Evolutionary conservation across 2,888 invertebrate species (phyloP).

Genomic region (Phlogophora meticulosa): DNA sequence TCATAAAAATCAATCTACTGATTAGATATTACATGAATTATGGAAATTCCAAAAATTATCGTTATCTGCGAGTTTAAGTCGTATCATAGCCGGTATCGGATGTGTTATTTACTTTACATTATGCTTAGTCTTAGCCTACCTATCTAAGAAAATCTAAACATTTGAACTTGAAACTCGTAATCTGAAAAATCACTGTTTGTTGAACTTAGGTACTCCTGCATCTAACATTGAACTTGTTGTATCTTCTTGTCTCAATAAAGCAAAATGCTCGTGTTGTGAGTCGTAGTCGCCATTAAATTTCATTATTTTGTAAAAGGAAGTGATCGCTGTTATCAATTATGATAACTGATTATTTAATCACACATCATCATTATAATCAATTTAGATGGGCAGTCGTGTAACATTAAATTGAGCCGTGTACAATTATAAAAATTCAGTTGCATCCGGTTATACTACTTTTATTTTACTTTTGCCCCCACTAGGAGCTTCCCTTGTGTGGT

Average conservation of each 20-base stretch:
- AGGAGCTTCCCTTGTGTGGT: too few relatives aligned
- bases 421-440: too few relatives aligned
- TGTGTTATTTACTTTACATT: not conserved
- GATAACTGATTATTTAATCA: not conserved
- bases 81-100: not conserved
- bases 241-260: not conserved
- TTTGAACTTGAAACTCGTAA: too few relatives aligned
- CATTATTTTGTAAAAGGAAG: not conserved
- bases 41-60: conserved; percentile 19
- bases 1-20: conserved; percentile 20
- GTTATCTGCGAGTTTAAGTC: not conserved
- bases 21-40: conserved; percentile 45
- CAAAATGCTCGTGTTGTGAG: not conserved
- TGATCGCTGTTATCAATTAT: not conserved
- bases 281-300: not conserved
- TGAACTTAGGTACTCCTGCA: too few relatives aligned
- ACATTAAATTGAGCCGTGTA: too few relatives aligned
- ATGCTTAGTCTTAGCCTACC: not conserved
- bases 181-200: too few relatives aligned
- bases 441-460: too few relatives aligned
- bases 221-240: not conserved
- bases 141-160: too few relatives aligned
- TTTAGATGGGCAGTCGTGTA: too few relatives aligned
- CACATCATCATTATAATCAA: too few relatives aligned
- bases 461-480: too few relatives aligned